These are phyloP conservation scores for Calameuta pallipes DNA, from an alignment of 2,888 invertebrate species.

Conservation along the genomic window DNA sequence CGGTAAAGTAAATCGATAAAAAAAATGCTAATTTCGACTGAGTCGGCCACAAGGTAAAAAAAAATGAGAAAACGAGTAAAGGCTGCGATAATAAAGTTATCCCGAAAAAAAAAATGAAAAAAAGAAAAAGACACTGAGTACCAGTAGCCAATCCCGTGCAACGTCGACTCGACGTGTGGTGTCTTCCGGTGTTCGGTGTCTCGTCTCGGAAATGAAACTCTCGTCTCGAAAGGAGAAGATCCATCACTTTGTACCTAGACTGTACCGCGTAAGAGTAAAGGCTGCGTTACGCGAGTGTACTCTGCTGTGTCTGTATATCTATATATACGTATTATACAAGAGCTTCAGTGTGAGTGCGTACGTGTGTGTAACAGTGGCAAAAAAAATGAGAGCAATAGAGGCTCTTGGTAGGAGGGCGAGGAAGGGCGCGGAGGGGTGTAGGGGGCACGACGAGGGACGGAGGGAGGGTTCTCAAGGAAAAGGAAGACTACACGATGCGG, in stretches of 20 bases:
- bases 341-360: neutral
- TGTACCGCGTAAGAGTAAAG: neutral
- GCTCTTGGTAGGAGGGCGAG: neutral
- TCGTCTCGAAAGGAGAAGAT: neutral
- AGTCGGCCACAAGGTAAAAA: neutral
- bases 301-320: neutral
- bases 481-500: neutral
- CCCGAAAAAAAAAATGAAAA: neutral
- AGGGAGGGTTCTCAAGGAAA: neutral
- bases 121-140: neutral
- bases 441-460: neutral
- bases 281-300: neutral
- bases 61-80: neutral
- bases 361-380: neutral
- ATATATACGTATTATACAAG: neutral
- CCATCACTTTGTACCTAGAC: neutral
- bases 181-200: neutral
- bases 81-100: neutral
- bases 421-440: neutral
- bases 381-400: constrained; percentile 6
- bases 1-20: neutral
- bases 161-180: neutral
- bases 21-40: neutral
- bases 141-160: neutral
- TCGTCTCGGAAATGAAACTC: neutral